Percentiles rank a stretch among this genome's conserved stretches.
These are phyloP conservation scores for Catonia carolina DNA, from an alignment of 2,888 invertebrate species.

Conservation along the genomic window DNA sequence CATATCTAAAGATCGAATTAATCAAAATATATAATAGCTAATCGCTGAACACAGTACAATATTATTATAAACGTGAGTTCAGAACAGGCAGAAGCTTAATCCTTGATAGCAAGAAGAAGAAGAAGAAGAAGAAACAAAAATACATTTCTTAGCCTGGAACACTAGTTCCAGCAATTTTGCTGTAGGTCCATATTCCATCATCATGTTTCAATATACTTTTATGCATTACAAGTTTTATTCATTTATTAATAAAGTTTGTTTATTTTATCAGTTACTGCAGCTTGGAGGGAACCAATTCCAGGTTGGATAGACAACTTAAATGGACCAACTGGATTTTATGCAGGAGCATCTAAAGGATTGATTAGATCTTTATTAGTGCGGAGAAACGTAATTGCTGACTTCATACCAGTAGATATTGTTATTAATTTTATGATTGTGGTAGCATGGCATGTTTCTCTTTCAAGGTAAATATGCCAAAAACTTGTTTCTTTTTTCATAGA, in stretches of 20 bases:
- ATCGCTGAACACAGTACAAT: no score
- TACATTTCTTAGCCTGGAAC: no score
- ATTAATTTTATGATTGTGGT: conserved; percentile 48
- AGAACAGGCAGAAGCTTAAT: no score
- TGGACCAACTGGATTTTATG: conserved; percentile 69
- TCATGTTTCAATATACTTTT: conserved; percentile 35
- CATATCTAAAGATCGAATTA: no score
- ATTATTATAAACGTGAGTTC: no score
- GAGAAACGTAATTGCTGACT: conserved; percentile 41
- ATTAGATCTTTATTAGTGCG: conserved; percentile 47
- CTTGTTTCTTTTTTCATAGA: no score
- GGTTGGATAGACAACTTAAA: conserved; percentile 91
- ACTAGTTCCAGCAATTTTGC: no score
- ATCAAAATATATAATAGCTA: no score
- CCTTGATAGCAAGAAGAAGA: no score
- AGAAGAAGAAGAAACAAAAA: no score
- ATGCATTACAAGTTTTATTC: neutral
- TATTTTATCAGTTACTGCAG: conserved; percentile 63
- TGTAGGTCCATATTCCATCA: no score
- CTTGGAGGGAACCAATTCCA: conserved; percentile 65
- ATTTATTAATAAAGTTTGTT: no score
- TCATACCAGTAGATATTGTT: conserved; percentile 44
- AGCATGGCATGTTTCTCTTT: conserved; percentile 47
- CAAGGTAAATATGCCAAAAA: conserved; percentile 37
- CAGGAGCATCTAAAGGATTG: conserved; percentile 46